Evolutionary conservation across 2,797 vertebrate genomes (phyloP).

Genomic region (Florisuga fusca): DNA sequence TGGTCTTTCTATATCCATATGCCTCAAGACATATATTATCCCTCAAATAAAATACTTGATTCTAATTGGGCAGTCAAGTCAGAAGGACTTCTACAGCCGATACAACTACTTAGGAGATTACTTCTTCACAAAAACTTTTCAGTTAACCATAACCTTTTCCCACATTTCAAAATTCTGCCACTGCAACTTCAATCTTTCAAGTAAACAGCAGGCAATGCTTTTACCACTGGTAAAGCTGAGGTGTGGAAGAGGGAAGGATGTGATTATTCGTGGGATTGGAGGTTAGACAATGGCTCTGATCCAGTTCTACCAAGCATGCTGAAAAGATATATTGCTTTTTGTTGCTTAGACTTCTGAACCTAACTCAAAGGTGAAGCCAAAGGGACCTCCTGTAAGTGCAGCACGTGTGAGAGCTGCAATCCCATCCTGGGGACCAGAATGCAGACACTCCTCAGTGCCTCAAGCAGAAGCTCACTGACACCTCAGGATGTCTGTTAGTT

Average conservation of each 20-base stretch:
- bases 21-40: background rate
- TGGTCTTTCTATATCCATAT: background rate
- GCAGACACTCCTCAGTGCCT: background rate
- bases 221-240: background rate
- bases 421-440: background rate
- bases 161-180: background rate
- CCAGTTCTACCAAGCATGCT: background rate
- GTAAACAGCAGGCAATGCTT: background rate
- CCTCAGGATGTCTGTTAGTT: background rate
- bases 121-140: background rate
- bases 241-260: background rate
- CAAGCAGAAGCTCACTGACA: background rate
- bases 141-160: background rate
- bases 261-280: background rate
- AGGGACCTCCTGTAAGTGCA: background rate
- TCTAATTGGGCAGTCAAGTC: background rate
- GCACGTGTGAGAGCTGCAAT: background rate
- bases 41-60: background rate
- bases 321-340: background rate
- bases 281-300: background rate
- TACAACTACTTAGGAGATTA: background rate
- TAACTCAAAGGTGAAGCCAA: slow-evolving; percentile 10
- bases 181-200: background rate
- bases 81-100: background rate
- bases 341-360: background rate